phyloP scores from a whole-genome alignment of 2,797 vertebrate genomes.

The Harpagifer antarcticus region DNA sequence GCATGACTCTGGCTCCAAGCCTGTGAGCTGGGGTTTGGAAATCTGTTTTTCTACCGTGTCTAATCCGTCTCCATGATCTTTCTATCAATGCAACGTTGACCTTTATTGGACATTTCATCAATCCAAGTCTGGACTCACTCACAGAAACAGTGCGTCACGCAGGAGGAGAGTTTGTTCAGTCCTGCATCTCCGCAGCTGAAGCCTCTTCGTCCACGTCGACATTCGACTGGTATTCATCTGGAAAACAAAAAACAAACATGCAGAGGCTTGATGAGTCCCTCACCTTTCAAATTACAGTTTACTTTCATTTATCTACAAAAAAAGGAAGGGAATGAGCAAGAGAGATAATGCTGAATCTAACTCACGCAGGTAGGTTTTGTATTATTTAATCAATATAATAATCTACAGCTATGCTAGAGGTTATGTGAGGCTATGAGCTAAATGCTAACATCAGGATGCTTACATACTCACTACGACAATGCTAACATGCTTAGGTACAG shows the following conservation, averaged over 20 bases:
- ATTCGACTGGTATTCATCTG: conserved; percentile 60
- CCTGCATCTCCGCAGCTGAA: conserved; percentile 61
- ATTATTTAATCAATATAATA: not conserved
- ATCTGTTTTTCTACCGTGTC: conserved; percentile 46
- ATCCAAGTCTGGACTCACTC: conserved; percentile 59
- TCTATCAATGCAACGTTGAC: conserved; percentile 21
- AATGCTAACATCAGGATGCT: not conserved
- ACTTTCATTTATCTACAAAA: no score
- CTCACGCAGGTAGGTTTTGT: no score
- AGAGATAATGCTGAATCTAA: no score
- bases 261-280: not conserved
- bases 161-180: conserved; percentile 56
- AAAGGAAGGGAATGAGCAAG: no score
- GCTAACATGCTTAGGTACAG: not conserved
- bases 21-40: conserved; percentile 49
- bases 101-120: conserved; percentile 22
- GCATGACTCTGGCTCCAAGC: conserved; percentile 57
- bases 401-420: not conserved
- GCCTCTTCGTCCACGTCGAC: conserved; percentile 49
- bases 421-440: not conserved
- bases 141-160: conserved; percentile 51
- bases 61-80: conserved; percentile 14
- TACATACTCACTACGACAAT: no score
- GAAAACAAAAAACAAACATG: not conserved
- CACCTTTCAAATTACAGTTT: not conserved